phyloP scores from a whole-genome alignment of 2,888 invertebrate species.

The Copidosoma aretas region DNA sequence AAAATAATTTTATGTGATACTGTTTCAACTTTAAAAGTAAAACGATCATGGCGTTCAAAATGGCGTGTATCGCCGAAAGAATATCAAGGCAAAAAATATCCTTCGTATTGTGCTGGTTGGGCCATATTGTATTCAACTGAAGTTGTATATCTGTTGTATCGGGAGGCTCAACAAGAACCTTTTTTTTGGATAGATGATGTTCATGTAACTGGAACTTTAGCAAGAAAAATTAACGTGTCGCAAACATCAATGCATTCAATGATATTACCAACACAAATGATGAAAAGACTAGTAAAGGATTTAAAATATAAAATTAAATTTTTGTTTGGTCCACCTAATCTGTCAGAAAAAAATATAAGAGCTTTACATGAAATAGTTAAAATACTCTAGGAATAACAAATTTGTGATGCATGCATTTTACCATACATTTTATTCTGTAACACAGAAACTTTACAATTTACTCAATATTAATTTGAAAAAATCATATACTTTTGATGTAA shows the following conservation, averaged over 20 bases:
- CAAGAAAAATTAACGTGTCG: slow-evolving; percentile 66
- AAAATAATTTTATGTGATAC: slow-evolving; percentile 73
- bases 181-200: slow-evolving; percentile 89
- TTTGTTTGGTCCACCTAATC: slow-evolving; percentile 67
- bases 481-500: too few species aligned
- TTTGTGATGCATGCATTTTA: not conserved
- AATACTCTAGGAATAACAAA: slow-evolving; percentile 28
- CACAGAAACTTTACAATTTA: too few species aligned
- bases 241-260: slow-evolving; percentile 65
- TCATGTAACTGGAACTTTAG: slow-evolving; percentile 75
- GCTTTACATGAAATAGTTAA: slow-evolving; percentile 64
- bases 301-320: slow-evolving; percentile 60
- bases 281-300: slow-evolving; percentile 51
- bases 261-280: slow-evolving; percentile 58
- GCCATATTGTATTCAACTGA: slow-evolving; percentile 74
- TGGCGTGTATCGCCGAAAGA: slow-evolving; percentile 78
- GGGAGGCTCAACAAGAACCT: slow-evolving; percentile 68
- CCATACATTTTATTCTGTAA: too few species aligned
- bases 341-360: slow-evolving; percentile 63
- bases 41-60: slow-evolving; percentile 73
- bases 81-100: slow-evolving; percentile 71
- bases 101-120: slow-evolving; percentile 79
- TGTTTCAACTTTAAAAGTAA: slow-evolving; percentile 64
- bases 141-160: slow-evolving; percentile 67
- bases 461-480: too few species aligned